These are phyloP conservation scores for Scaptomyza tumidula DNA, from an alignment of 2,888 invertebrate genomes.

Conservation along the genomic window DNA sequence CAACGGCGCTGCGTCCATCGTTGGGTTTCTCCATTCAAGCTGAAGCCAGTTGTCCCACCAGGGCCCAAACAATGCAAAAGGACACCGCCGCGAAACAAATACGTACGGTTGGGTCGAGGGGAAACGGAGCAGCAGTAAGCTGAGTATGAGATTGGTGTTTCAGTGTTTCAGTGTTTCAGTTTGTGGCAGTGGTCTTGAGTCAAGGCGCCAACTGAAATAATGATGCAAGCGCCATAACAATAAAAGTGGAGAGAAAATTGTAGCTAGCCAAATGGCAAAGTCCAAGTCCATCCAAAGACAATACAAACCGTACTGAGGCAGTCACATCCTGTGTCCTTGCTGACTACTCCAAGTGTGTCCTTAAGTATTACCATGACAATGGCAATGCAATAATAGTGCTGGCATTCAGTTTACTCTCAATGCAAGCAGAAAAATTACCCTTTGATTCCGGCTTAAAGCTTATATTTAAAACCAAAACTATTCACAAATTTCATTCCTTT, in stretches of 20 bases:
- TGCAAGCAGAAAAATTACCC: not conserved
- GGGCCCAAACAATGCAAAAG: slow-evolving; percentile 62
- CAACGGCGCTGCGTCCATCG: slow-evolving; percentile 29
- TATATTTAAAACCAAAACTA: slow-evolving; percentile 1
- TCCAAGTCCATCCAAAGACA: slow-evolving; percentile 58
- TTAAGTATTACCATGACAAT: slow-evolving; percentile 34
- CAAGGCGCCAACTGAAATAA: slow-evolving; percentile 77
- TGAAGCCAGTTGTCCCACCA: slow-evolving; percentile 17
- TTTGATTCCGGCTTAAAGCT: not conserved
- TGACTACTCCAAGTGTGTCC: slow-evolving; percentile 31
- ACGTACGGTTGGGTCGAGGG: not conserved
- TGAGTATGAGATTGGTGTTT: slow-evolving; percentile 1
- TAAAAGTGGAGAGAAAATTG: slow-evolving; percentile 60
- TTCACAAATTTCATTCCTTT: not conserved
- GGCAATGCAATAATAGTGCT: slow-evolving; percentile 19
- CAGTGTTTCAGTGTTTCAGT: slow-evolving; percentile 15
- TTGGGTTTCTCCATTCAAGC: slow-evolving; percentile 27
- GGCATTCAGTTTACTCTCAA: slow-evolving; percentile 3
- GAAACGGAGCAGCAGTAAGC: not conserved
- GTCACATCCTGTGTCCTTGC: slow-evolving; percentile 23
- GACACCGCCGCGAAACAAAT: slow-evolving; percentile 51
- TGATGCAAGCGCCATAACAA: slow-evolving; percentile 75
- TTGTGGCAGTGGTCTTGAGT: slow-evolving; percentile 29
- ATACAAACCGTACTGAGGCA: slow-evolving; percentile 29
- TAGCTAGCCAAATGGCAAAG: slow-evolving; percentile 15